These are phyloP conservation scores for Phalacrocorax pelagicus DNA, from an alignment of 2,113 vertebrate species.

Conservation along the genomic window DNA sequence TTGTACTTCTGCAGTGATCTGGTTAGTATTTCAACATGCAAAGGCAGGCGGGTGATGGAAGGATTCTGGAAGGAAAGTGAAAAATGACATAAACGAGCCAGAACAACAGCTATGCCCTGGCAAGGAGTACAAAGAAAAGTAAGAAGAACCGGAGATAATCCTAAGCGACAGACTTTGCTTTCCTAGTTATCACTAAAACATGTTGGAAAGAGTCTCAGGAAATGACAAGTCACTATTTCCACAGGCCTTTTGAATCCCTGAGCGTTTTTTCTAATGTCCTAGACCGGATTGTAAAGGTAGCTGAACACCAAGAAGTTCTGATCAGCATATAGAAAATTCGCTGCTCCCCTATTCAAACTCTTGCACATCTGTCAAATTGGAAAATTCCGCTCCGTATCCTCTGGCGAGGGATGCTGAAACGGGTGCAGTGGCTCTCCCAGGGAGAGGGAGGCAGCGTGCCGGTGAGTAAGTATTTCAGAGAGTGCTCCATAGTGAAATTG, in stretches of 20 bases:
- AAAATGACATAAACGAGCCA: background rate
- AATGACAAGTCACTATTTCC: background rate
- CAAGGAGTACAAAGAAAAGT: background rate
- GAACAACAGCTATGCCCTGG: background rate
- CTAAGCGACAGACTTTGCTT: background rate
- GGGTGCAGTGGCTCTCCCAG: background rate
- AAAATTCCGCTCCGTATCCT: background rate
- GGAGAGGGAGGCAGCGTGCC: background rate
- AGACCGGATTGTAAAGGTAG: background rate
- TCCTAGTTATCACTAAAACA: background rate
- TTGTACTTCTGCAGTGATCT: background rate
- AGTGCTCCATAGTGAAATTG: background rate
- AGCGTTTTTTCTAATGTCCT: background rate
- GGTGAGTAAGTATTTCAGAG: background rate
- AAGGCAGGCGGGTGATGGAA: background rate
- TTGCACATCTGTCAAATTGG: background rate
- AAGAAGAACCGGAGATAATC: background rate
- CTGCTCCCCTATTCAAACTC: background rate
- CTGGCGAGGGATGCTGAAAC: background rate
- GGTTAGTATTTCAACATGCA: background rate
- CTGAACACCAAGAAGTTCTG: background rate
- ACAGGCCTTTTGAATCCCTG: background rate
- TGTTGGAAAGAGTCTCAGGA: background rate
- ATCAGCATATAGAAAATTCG: background rate
- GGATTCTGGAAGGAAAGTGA: background rate